Base-by-base conservation (phyloP, 2,888 invertebrate species). In the Zootermopsis nevadensis region DNA sequence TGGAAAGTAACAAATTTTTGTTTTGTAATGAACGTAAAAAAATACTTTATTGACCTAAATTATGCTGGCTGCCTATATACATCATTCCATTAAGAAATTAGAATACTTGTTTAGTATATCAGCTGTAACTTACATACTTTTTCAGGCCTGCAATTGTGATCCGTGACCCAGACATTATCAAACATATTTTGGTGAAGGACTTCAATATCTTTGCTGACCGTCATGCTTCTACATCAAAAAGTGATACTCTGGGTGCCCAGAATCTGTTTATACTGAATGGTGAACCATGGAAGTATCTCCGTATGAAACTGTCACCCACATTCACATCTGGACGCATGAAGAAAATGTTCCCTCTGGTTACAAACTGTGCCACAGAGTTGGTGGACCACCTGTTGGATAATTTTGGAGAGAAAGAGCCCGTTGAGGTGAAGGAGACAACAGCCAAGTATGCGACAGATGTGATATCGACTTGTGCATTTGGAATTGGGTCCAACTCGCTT, bases 301-400 rank as follows among this genome's bases (percentile, higher is more conserved):
- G 89, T 24, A 42, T 72, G 22, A 80, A 84, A 38, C 27, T 89
- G 27, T 87, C 87, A 1, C 88, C 89, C 2, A 87, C 87, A 6
- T 89, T 89, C 84, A 87, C 89, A 2, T 87, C 88, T 0, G 88
- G 88, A 33, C 88, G 88, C 81, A 87, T 89, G 85, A 88, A 87
- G 84, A 85, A 84, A 53, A 87, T 88, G 87, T 87, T 86, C 79
- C 72, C 83, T n/a, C 84, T 87, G 24, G 86, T 87, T 48, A 79
- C 84, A 2, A 80, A 83, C 22, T 87, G 87, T 81, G 85, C 82
- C 24, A 67, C 27, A n/a, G 55, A 86, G 53, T 67, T 85, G 27
- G 66, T 76, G 31, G 48, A 69, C 15, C 80, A 85, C 38, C 38
- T 86, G 10, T 72, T 48, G 31, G 77, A 55, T 30, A 30, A 53